Base-by-base conservation (phyloP, 2,888 invertebrate genomes). In the Mythimna pallens region DNA sequence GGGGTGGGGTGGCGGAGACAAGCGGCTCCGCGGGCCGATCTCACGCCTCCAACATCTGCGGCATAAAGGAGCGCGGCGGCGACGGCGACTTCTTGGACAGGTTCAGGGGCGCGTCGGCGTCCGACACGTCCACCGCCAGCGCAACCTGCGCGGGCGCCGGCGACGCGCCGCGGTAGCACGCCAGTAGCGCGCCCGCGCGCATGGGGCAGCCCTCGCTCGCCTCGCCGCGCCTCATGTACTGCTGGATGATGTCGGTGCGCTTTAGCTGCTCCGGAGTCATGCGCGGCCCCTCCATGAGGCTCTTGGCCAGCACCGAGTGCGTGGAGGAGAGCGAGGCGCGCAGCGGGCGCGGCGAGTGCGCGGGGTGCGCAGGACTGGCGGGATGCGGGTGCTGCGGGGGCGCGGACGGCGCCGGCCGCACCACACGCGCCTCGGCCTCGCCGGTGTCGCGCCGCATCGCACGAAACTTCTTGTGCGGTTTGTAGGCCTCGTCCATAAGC, bases 401-500 rank as follows among this genome's bases (percentile, higher is more conserved):
- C 83, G 96, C 96, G 85, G 96, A 96, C 84, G 95, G 97, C 93
- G 96, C 89, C 54, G 94, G 93, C 74, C 93, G 91, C 82, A 90
- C 90, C 30, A 93, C 92, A 68, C 94, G 92, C 69, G 95, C 94
- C 81, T 98, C 98, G 3, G 98, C 98, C 89, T 98, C 98, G 59
- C 98, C 98, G 3, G 97, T 97, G 90, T 98, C 98, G 86, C 98
- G 98, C 40, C 98, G 96, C 91, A 98, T 96, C 3, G 98, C 98
- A 61, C 99, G 97, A 97, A 99, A 99, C 94, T 99, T 99, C 95
- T 99, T 99, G 97, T 99, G 99, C 78, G 99, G 99, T 92, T 99
- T 98, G 96, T 99, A 99, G 22, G 99, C 99, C 94, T 99, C 99
- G 92, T 99, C 99, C 99, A 99, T 99, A 73, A 99, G 94, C 3